Conservation (phyloP, 2,888 invertebrate species). For the Pelosia muscerda region DNA sequence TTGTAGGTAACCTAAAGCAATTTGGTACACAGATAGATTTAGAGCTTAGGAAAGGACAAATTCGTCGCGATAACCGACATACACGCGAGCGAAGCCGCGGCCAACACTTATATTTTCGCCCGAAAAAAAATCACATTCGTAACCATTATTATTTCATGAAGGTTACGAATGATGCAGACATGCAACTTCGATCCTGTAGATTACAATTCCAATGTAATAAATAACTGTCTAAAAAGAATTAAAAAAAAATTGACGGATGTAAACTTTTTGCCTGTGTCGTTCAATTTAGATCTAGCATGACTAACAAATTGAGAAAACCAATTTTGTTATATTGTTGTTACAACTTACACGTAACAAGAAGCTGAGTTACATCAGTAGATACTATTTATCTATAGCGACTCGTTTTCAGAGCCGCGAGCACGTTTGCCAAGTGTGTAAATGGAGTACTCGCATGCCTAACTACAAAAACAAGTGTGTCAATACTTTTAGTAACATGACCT, state of each 20-base stretch:
- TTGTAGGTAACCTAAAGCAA: too few species aligned
- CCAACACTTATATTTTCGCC: too few species aligned
- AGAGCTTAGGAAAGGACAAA: too few species aligned
- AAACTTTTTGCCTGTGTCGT: neutral
- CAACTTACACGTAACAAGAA: neutral
- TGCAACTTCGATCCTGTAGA: neutral
- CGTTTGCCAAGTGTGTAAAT: slow-evolving; percentile 66
- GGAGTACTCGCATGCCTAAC: slow-evolving; percentile 41
- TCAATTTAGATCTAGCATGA: neutral
- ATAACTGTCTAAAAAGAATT: neutral
- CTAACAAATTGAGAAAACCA: neutral
- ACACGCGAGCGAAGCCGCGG: too few species aligned
- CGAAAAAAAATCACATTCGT: neutral
- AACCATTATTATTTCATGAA: neutral
- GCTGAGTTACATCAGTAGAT: neutral
- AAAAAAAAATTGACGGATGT: neutral
- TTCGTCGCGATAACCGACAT: too few species aligned
- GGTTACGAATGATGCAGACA: too few species aligned
- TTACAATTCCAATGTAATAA: neutral
- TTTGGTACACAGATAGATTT: too few species aligned
- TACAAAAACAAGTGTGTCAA: slow-evolving; percentile 49
- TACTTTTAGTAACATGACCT: slow-evolving; percentile 40
- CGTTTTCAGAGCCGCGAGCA: slow-evolving; percentile 51
- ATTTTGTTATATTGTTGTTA: neutral
- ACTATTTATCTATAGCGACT: neutral